Evolutionary conservation across 2,888 invertebrate species (phyloP).

Genomic region (Pyrgus malvae): DNA sequence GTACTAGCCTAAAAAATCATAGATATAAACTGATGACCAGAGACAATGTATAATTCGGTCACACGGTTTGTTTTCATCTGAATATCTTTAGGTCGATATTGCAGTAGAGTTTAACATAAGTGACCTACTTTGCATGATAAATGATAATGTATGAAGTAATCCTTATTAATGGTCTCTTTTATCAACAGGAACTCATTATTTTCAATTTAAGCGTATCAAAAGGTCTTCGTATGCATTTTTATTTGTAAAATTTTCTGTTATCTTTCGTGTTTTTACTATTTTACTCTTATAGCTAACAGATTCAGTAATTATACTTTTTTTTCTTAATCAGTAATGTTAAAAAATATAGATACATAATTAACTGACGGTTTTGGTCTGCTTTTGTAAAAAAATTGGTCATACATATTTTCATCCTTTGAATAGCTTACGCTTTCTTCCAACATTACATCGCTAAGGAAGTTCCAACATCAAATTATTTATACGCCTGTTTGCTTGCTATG

Average conservation of each 20-base stretch:
- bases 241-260: not conserved
- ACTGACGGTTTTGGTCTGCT: too few relatives aligned
- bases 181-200: slow-evolving; percentile 23
- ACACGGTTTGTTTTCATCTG: slow-evolving; percentile 7
- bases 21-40: not conserved
- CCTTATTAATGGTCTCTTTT: slow-evolving; percentile 11
- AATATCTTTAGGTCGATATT: not conserved
- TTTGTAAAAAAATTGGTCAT: too few relatives aligned
- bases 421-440: too few relatives aligned
- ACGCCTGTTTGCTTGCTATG: too few relatives aligned
- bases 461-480: too few relatives aligned
- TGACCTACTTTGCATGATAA: not conserved
- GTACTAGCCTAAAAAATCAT: not conserved
- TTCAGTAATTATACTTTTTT: too few relatives aligned
- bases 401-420: too few relatives aligned
- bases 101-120: not conserved
- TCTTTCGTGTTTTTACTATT: not conserved
- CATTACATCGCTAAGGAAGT: too few relatives aligned
- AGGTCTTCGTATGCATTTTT: slow-evolving; percentile 19
- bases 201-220: slow-evolving; percentile 9
- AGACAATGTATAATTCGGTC: not conserved
- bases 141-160: not conserved
- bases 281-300: not conserved
- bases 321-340: too few relatives aligned
- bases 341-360: too few relatives aligned